These are phyloP conservation scores for Camelus bactrianus DNA, from an alignment of 2,113 vertebrate species.

Conservation along the genomic window DNA sequence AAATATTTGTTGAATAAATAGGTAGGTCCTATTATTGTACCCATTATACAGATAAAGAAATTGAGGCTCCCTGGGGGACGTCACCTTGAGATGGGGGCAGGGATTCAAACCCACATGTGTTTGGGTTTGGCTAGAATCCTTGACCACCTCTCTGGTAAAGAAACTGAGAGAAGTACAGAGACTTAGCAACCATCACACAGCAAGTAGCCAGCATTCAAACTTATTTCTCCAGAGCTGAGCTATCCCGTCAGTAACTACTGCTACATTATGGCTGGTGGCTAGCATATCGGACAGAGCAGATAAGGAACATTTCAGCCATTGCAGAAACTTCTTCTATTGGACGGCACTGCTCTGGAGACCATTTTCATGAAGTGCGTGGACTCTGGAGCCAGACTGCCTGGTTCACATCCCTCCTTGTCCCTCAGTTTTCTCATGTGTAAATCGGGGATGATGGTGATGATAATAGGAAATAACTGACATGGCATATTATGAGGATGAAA, in stretches of 20 bases:
- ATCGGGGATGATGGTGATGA: not conserved
- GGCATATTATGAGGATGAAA: not conserved
- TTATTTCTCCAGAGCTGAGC: not conserved
- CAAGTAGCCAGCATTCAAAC: not conserved
- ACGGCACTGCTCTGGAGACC: not conserved
- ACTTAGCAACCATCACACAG: not conserved
- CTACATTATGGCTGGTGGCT: not conserved
- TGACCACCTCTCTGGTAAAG: not conserved
- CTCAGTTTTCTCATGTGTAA: constrained; percentile 10
- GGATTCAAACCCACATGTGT: not conserved
- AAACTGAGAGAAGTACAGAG: not conserved
- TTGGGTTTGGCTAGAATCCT: not conserved
- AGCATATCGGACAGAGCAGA: not conserved
- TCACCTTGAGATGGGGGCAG: not conserved
- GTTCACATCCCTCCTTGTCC: not conserved
- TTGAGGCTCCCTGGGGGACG: not conserved
- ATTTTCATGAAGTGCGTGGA: not conserved
- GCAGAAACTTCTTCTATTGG: not conserved
- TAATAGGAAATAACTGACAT: not conserved
- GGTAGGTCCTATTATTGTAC: not conserved
- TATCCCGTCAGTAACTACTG: not conserved
- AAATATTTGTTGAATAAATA: not conserved
- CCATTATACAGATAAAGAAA: not conserved
- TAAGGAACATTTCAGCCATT: not conserved
- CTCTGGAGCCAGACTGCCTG: not conserved